A percentile compares a stretch with the other conserved stretches of the same genome.
These are phyloP conservation scores for Eidolon dupreanum DNA, from an alignment of 2,797 vertebrate genomes.

Conservation along the genomic window DNA sequence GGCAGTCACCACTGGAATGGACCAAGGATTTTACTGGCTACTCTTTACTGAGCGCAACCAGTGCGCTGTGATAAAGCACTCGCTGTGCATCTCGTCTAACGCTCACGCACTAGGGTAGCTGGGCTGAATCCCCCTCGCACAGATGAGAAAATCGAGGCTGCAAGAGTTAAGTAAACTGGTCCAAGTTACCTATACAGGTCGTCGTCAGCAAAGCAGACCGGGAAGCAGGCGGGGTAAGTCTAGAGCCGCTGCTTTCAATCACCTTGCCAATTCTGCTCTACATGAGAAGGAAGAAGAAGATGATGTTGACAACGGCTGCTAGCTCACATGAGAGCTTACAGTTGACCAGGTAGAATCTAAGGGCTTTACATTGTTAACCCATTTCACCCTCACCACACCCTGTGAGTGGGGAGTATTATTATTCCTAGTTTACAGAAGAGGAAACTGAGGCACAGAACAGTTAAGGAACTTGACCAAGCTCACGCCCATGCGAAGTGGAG, in stretches of 20 bases:
- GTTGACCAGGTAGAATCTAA: not conserved
- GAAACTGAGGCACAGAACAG: not conserved
- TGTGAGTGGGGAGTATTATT: not conserved
- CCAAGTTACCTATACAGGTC: not conserved
- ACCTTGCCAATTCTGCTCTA: not conserved
- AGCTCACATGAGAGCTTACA: not conserved
- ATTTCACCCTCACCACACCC: not conserved
- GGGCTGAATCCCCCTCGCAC: not conserved
- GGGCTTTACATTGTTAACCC: not conserved
- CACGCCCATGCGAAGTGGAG: not conserved
- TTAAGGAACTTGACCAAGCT: not conserved
- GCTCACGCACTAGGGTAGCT: not conserved
- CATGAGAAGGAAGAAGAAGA: not conserved
- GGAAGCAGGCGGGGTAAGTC: not conserved
- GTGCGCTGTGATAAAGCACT: not conserved
- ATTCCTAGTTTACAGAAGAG: not conserved
- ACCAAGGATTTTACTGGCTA: not conserved
- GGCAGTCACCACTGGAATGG: too few relatives aligned
- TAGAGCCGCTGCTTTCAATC: accelerated
- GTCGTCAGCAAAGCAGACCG: not conserved
- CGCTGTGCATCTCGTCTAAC: not conserved
- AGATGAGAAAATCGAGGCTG: not conserved
- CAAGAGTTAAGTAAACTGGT: not conserved
- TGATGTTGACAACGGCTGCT: not conserved
- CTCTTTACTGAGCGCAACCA: not conserved